Conservation (phyloP, 92 coral and sea anemone species). For the Palythoa caribaeorum region DNA sequence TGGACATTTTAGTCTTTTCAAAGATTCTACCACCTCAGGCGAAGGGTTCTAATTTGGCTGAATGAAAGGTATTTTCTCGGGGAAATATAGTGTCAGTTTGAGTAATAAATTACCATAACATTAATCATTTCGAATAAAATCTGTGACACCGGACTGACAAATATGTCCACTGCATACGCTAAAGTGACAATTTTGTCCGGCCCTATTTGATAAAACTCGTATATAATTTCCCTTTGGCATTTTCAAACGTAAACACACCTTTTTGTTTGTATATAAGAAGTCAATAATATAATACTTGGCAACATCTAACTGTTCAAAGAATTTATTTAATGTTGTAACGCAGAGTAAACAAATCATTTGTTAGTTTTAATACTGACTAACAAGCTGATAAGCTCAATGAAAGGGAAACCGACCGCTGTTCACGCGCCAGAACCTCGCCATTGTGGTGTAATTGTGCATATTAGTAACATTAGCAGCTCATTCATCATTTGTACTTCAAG, state of each 20-base stretch:
- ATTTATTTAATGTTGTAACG: not conserved
- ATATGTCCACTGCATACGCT: slow-evolving; percentile 5
- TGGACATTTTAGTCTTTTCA: not conserved
- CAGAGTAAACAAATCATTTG: slow-evolving; percentile 24
- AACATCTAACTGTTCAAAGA: slow-evolving; percentile 19
- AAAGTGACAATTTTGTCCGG: not conserved
- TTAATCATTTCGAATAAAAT: slow-evolving; percentile 26
- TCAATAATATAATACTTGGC: slow-evolving; percentile 16
- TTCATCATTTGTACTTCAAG: slow-evolving; percentile 40
- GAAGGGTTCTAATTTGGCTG: not conserved
- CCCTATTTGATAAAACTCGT: slow-evolving; percentile 11
- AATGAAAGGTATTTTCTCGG: slow-evolving; percentile 4
- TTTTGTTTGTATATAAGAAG: not conserved
- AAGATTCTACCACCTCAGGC: slow-evolving; percentile 30
- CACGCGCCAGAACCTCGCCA: slow-evolving; percentile 8
- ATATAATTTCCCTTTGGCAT: slow-evolving; percentile 19
- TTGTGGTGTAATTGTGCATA: not conserved
- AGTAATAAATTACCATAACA: slow-evolving; percentile 27
- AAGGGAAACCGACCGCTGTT: slow-evolving; percentile 8
- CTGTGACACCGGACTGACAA: slow-evolving; percentile 35
- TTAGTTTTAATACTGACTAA: slow-evolving; percentile 34
- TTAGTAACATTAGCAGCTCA: slow-evolving; percentile 40
- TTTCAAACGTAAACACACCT: not conserved
- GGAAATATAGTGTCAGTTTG: slow-evolving; percentile 15
- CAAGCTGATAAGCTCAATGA: slow-evolving; percentile 41